Evolutionary conservation across 2,888 invertebrate genomes (phyloP).

Genomic region (Tachina lurida): DNA sequence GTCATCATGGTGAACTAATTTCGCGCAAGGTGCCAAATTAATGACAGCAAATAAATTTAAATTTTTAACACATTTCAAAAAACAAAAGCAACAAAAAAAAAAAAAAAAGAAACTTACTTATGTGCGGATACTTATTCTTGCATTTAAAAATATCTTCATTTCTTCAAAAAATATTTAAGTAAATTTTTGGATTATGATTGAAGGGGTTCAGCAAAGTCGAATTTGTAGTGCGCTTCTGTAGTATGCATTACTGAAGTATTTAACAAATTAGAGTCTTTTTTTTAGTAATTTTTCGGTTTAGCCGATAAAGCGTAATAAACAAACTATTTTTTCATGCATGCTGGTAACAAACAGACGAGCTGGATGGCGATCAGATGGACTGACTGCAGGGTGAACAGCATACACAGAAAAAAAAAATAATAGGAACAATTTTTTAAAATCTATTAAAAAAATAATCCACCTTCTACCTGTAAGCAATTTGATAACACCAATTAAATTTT

Average conservation of each 20-base stretch:
- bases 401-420: too few relatives aligned
- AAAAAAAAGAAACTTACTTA: background rate
- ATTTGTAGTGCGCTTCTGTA: background rate
- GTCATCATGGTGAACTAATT: constrained; percentile 72
- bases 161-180: constrained; percentile 13
- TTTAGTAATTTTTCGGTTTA: too few relatives aligned
- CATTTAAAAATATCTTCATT: constrained; percentile 45
- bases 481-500: too few relatives aligned
- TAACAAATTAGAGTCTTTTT: too few relatives aligned
- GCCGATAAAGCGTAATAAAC: too few relatives aligned
- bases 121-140: constrained; percentile 13
- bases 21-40: constrained; percentile 72
- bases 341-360: too few relatives aligned
- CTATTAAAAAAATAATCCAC: too few relatives aligned
- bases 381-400: too few relatives aligned
- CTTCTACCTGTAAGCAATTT: too few relatives aligned
- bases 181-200: constrained; percentile 37
- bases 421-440: too few relatives aligned
- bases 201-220: background rate
- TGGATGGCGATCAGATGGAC: too few relatives aligned
- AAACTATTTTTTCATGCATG: too few relatives aligned
- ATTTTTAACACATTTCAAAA: constrained; percentile 70
- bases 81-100: constrained; percentile 1
- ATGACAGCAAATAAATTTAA: constrained; percentile 72
- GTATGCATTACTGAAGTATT: background rate